Percentiles rank a stretch among this genome's conserved stretches.
phyloP scores from a whole-genome alignment of 2,797 vertebrate genomes.

The Periophthalmus magnuspinnatus region DNA sequence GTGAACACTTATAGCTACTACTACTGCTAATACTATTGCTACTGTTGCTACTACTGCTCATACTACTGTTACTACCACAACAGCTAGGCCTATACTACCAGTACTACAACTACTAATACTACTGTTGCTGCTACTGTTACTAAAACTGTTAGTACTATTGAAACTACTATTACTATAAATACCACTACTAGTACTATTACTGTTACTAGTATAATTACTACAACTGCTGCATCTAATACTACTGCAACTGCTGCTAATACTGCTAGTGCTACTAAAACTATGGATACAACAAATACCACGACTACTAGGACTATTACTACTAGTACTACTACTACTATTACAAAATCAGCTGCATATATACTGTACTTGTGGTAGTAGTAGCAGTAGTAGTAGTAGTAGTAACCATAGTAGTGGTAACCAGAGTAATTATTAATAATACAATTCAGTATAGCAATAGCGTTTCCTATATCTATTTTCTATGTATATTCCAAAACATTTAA shows the following conservation, averaged over 20 bases:
- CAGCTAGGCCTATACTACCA: neutral
- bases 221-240: neutral
- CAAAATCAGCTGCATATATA: too few species aligned
- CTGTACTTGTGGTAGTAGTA: too few species aligned
- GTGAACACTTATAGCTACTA: neutral
- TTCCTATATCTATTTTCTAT: too few species aligned
- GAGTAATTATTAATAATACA: too few species aligned
- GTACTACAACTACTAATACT: neutral
- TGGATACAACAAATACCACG: neutral
- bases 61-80: neutral
- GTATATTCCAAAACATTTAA: too few species aligned
- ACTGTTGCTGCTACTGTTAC: neutral
- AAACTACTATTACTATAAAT: neutral
- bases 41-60: neutral
- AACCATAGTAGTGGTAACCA: too few species aligned
- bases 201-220: too few species aligned
- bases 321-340: neutral
- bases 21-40: neutral
- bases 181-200: too few species aligned
- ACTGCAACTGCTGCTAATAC: neutral
- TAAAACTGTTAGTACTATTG: too few species aligned
- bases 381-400: too few species aligned
- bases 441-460: too few species aligned
- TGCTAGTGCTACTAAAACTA: neutral
- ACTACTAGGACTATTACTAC: neutral